These are phyloP conservation scores for Psilopogon haemacephalus DNA, from an alignment of 2,113 vertebrate species.

Conservation along the genomic window DNA sequence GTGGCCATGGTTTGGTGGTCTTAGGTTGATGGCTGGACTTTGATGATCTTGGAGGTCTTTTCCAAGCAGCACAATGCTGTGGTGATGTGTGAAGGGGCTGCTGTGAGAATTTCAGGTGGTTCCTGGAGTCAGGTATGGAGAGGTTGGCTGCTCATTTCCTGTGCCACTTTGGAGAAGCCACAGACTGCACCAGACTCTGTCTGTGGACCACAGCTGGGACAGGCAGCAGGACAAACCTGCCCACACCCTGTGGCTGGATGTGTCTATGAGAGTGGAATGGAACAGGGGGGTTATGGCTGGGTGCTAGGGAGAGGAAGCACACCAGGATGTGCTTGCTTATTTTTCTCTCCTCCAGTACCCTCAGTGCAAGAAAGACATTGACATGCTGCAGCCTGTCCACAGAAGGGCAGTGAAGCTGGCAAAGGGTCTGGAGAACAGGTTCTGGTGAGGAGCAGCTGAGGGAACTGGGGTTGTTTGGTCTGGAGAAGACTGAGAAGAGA, in stretches of 20 bases:
- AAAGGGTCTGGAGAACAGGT: too few species aligned
- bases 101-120: not conserved
- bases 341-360: not conserved
- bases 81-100: not conserved
- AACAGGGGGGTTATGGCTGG: not conserved
- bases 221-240: not conserved
- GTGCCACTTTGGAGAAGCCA: not conserved
- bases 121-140: not conserved
- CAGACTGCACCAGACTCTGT: not conserved
- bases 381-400: too few species aligned
- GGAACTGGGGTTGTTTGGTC: too few species aligned
- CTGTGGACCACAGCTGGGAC: not conserved
- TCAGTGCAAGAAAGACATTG: too few species aligned
- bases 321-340: accelerated
- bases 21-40: too few species aligned
- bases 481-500: too few species aligned
- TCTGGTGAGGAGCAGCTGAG: too few species aligned
- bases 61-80: too few species aligned
- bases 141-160: not conserved
- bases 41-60: too few species aligned
- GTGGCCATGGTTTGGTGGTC: too few species aligned
- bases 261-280: not conserved
- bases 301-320: not conserved
- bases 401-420: too few species aligned
- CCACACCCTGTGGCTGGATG: not conserved